Base-by-base conservation (phyloP, 1,140 invertebrate genomes). In the Drosophila fuyamai region DNA sequence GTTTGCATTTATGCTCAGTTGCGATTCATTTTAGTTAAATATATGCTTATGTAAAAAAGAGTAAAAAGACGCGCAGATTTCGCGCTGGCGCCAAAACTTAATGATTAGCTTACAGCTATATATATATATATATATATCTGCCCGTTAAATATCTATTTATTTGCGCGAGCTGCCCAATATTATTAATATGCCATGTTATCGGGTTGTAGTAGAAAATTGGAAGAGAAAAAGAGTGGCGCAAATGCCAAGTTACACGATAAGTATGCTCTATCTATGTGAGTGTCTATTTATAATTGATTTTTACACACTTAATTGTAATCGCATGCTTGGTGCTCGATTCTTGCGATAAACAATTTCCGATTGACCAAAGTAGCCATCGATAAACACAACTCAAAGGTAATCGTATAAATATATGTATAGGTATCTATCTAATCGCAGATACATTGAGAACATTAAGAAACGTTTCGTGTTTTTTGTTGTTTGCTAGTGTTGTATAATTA, bases 31-130 rank as follows among this genome's bases (percentile, higher is more conserved):
- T 47, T 44, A 71, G 53, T 70, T 71, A 57, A 48, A 43, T 62
- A 66, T 56, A 46, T 72, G 54, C 63, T 51, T 72, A 74, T 81
- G 72, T 82, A 82, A 78, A 82, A 81, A 82, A 81, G 74, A 82
- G 81, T 79, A 84, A 84, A 68, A 84, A 84, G 72, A 76, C 72
- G 73, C 73, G 38, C 50, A 66, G 46, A 50, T 54, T 60, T 58
- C 60, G 65, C 48, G 56, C 62, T 48, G 55, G 76, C 66, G 62
- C 55, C 53, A 66, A 80, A 70, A 79, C 76, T 77, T 79, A 79
- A 80, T 62, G 59, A 29, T 65, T 74, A 77, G 46, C 66, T 84
- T 80, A 79, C 7, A 61, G 32, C 61, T 82, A 82, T 44, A 16
- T 73, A 58, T 71, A 76, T 76, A 46, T 66, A 79, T 62, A 54